Conservation (phyloP, 2,888 invertebrate genomes). For the Macrostomum cliftonense region DNA sequence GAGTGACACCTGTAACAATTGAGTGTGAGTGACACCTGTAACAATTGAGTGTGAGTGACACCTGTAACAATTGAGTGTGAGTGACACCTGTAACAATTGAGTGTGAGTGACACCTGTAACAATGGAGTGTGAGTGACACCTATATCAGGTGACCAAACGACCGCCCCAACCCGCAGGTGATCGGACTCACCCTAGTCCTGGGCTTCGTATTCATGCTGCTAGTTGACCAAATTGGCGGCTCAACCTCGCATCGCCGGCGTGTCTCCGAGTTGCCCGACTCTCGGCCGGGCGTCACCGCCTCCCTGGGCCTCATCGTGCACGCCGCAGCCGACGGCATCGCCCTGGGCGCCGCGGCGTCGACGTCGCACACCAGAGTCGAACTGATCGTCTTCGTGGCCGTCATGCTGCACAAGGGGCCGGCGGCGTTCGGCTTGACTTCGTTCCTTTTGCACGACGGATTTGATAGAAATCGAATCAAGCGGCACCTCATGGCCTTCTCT, state of each 20-base stretch:
- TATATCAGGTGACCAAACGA: too few species aligned
- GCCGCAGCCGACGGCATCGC: slow-evolving; percentile 97
- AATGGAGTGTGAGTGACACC: too few species aligned
- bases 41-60: too few species aligned
- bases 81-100: too few species aligned
- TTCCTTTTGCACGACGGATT: slow-evolving; percentile 83
- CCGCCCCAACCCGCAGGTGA: slow-evolving; percentile 37
- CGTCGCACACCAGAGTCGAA: slow-evolving; percentile 83
- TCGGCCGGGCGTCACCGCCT: slow-evolving; percentile 54
- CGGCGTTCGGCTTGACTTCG: slow-evolving; percentile 93
- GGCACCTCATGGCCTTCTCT: slow-evolving; percentile 75
- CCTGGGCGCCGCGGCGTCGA: slow-evolving; percentile 88
- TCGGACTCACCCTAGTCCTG: slow-evolving; percentile 74
- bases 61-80: too few species aligned
- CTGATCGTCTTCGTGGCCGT: slow-evolving; percentile 92
- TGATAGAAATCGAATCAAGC: slow-evolving; percentile 64
- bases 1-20: too few species aligned
- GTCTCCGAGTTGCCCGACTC: background rate
- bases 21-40: too few species aligned
- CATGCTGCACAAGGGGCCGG: slow-evolving; percentile 97
- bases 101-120: too few species aligned
- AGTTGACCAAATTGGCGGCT: slow-evolving; percentile 57
- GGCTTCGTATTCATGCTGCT: slow-evolving; percentile 95
- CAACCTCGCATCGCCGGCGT: slow-evolving; percentile 17
- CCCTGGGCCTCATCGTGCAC: slow-evolving; percentile 86